Conservation (phyloP, 2,888 invertebrate species). For the Serripes groenlandicus region DNA sequence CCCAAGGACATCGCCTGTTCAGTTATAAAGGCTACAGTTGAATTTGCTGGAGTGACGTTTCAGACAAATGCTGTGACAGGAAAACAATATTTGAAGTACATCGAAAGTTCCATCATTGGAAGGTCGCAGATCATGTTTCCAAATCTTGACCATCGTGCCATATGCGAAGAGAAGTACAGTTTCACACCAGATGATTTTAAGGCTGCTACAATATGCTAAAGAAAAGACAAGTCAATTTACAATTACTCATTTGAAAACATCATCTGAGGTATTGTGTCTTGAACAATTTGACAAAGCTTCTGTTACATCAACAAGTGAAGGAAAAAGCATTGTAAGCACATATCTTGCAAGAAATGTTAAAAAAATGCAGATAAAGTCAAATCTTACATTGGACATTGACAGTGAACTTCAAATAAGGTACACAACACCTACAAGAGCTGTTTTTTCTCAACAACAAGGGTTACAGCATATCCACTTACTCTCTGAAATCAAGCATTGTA, state of each 20-base stretch:
- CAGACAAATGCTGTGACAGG: not conserved
- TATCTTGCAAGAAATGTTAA: conserved; percentile 32
- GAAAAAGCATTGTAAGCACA: conserved; percentile 36
- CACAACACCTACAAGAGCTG: not conserved
- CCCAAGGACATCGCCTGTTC: not conserved
- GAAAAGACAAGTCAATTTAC: not conserved
- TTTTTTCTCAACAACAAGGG: not conserved
- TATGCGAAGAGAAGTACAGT: conserved; percentile 40
- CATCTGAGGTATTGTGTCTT: not conserved
- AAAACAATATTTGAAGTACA: not conserved
- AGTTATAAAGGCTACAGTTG: not conserved
- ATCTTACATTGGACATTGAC: not conserved
- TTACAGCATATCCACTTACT: not conserved
- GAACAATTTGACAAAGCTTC: not conserved
- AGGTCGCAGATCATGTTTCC: conserved; percentile 13
- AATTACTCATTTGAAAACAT: not conserved
- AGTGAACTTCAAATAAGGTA: not conserved
- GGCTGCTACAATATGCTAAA: not conserved
- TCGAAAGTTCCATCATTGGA: conserved; percentile 14
- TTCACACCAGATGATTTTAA: conserved; percentile 42
- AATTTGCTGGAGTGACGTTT: conserved; percentile 11
- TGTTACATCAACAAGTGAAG: conserved; percentile 23
- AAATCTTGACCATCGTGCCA: not conserved
- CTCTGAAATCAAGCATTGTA: not conserved
- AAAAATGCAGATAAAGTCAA: not conserved